These are phyloP conservation scores for Bolborhynchus lineola DNA, from an alignment of 2,113 vertebrate species.

Conservation along the genomic window DNA sequence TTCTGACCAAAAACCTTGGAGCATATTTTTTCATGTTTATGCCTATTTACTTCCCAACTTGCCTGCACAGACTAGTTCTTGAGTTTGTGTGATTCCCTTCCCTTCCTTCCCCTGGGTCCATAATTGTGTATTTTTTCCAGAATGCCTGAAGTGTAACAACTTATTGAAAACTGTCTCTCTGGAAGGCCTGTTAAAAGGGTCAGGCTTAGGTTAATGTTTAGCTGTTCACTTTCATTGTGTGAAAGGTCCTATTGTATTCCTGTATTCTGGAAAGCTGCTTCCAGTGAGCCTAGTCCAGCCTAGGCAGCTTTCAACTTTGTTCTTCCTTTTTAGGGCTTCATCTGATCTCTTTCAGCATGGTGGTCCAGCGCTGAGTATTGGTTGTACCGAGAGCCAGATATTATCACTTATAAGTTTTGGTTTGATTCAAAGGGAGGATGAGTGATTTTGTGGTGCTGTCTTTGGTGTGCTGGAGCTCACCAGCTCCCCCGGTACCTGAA, in stretches of 20 bases:
- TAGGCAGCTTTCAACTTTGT: not conserved
- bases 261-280: not conserved
- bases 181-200: not conserved
- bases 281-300: not conserved
- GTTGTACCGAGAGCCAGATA: not conserved
- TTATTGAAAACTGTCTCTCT: not conserved
- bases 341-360: not conserved
- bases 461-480: not conserved
- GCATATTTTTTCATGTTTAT: not conserved
- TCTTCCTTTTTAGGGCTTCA: not conserved
- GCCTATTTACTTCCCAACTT: not conserved
- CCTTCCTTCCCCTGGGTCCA: not conserved
- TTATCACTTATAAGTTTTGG: not conserved
- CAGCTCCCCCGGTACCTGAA: not conserved
- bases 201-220: not conserved
- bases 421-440: not conserved
- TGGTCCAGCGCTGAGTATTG: not conserved
- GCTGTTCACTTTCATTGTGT: not conserved
- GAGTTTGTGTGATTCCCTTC: not conserved
- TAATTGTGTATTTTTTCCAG: not conserved
- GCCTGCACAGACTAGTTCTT: not conserved
- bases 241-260: not conserved
- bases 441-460: fast-evolving
- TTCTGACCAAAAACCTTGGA: not conserved
- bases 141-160: not conserved